phyloP scores from a whole-genome alignment of 2,113 vertebrate species.

The Rhizomys pruinosus region DNA sequence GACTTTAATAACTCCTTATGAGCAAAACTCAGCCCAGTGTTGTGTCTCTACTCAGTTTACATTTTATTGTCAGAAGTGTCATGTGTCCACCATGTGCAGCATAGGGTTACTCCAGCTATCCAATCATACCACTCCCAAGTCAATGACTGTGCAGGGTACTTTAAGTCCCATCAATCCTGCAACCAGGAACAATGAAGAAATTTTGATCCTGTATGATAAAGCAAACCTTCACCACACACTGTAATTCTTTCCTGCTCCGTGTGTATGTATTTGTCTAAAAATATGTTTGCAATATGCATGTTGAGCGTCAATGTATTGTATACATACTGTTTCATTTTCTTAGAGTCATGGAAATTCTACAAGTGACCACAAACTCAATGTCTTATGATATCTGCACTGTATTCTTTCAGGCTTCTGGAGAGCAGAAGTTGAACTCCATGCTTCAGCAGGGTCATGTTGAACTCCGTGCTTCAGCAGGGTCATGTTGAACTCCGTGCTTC shows the following conservation, averaged over 20 bases:
- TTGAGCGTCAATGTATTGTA: neutral
- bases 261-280: neutral
- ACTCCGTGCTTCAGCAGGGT: neutral
- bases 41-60: neutral
- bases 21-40: neutral
- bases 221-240: neutral
- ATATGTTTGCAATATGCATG: neutral
- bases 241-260: neutral
- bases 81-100: neutral
- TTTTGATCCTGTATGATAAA: neutral
- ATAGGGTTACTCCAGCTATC: neutral
- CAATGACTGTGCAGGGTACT: neutral
- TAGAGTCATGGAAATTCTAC: neutral
- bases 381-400: neutral
- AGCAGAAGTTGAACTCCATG: neutral
- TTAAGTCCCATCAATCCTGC: neutral
- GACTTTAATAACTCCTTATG: neutral
- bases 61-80: neutral
- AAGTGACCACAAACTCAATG: neutral
- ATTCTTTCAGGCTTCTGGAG: neutral
- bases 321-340: neutral
- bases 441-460: neutral
- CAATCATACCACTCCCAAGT: neutral
- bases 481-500: neutral
- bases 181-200: neutral